A percentile compares a stretch with the other conserved stretches of the same genome.
These are phyloP conservation scores for Tryphoninae sp. DNA, from an alignment of 2,888 invertebrate genomes.

Conservation along the genomic window DNA sequence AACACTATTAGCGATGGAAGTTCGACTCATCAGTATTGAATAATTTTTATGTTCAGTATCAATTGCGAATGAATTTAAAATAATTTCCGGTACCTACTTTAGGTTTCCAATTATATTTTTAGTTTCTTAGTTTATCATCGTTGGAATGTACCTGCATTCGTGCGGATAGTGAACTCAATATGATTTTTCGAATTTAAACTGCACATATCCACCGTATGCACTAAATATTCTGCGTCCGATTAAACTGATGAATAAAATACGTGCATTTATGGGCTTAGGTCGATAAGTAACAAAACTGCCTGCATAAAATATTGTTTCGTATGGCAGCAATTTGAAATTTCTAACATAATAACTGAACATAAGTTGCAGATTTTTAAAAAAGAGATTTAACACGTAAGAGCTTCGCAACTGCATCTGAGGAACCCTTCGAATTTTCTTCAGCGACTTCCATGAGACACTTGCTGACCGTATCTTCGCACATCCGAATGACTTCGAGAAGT, in stretches of 20 bases:
- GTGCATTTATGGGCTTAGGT: background rate
- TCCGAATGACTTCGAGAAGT: slow-evolving; percentile 64
- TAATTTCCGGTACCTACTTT: no score
- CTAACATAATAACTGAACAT: background rate
- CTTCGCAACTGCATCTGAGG: slow-evolving; percentile 58
- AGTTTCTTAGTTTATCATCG: no score
- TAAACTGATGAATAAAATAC: background rate
- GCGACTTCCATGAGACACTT: slow-evolving; percentile 56
- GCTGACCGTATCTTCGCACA: slow-evolving; percentile 58
- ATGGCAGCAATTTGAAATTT: slow-evolving; percentile 30
- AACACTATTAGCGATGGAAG: no score
- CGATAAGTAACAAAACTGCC: background rate
- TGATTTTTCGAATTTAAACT: no score
- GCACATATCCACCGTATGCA: no score
- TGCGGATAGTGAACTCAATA: no score
- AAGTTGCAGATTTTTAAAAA: background rate
- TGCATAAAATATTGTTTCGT: background rate
- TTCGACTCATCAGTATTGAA: no score
- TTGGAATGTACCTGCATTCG: no score
- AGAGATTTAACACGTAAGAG: slow-evolving; percentile 53
- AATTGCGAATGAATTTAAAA: no score
- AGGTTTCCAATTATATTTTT: no score
- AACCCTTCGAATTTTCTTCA: slow-evolving; percentile 55
- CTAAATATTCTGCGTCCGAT: background rate
- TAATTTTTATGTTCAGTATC: no score